Evolutionary conservation across 2,888 invertebrate genomes (phyloP), one percentile per base, ranked within the genome.

Genomic region (Flexamia atlantica): DNA sequence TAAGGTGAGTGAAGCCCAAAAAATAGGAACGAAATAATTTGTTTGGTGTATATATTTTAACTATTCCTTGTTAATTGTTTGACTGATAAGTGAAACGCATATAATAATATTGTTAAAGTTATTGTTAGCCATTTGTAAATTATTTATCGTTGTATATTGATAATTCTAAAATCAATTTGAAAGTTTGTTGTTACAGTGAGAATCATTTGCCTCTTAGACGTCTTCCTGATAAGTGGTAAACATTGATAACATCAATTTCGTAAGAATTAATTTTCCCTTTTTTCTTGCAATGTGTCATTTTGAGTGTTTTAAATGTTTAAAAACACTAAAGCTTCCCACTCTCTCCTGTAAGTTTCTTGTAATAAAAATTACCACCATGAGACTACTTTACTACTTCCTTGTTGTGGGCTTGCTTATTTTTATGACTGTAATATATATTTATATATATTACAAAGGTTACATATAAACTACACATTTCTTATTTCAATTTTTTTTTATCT

Each of bases 361-460:
- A 70, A 70, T 70, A 70, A 70, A 70, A 40, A 40, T 40, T 70
- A 70, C 64, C 64, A 64, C 64, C 64, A 28, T 64, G 30, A 53
- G 20, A 5, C 53, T 53, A 46, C 46, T 46, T 46, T 46, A 46
- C 14, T 46, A 46, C 46, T 17, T 46, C 36, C 36, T 36, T 7
- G 36, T 9, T 36, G 9, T 7, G 4, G 4, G 9, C 9, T 36
- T 7, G 36, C 36, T 36, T 36, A 36, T 36, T 36, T n/a, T 40
- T 40, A 40, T 36, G 36, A 36, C 36, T 7, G 36, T 36, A 36
- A 4, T 9, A 4, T 36, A 12, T 46, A 46, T 46, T 17, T 46
- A 10, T 14, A 46, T 46, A 40, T 40, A 40, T 40, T 40, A 9
- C 40, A 40, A 40, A 9, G 12, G 40, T 40, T 40, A 40, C 12